Percentiles rank a stretch among this genome's conserved stretches.
phyloP scores from a whole-genome alignment of 2,113 vertebrate genomes.

The Panurus biarmicus region DNA sequence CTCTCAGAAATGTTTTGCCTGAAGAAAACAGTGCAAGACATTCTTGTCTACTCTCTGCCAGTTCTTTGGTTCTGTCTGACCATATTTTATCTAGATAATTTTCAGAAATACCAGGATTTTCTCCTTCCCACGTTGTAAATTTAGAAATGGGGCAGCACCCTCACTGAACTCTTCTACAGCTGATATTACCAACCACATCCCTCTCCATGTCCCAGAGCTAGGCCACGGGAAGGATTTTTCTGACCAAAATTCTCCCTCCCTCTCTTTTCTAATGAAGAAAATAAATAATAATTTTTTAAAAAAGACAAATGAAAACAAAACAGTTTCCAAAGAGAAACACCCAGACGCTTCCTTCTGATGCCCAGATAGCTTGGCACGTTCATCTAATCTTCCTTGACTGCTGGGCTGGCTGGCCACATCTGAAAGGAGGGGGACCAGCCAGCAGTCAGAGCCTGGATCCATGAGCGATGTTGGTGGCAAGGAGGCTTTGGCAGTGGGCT shows the following conservation, averaged over 20 bases:
- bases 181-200: background rate
- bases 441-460: background rate
- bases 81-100: background rate
- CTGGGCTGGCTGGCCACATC: constrained; percentile 15
- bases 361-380: background rate
- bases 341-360: background rate
- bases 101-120: background rate
- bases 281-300: background rate
- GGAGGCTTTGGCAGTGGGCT: background rate
- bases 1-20: background rate
- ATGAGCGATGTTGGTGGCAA: background rate
- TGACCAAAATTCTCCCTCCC: background rate
- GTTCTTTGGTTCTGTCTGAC: background rate
- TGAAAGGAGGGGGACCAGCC: background rate
- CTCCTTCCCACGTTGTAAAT: accelerated
- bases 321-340: background rate
- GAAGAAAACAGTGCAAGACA: background rate
- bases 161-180: background rate
- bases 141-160: background rate
- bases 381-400: background rate
- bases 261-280: background rate
- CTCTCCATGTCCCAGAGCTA: background rate
- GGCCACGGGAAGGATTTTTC: background rate
- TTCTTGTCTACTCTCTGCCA: background rate
- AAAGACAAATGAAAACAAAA: background rate